These are phyloP conservation scores for Enteromius trimaculatus DNA, from an alignment of 2,797 vertebrate species.

Conservation along the genomic window DNA sequence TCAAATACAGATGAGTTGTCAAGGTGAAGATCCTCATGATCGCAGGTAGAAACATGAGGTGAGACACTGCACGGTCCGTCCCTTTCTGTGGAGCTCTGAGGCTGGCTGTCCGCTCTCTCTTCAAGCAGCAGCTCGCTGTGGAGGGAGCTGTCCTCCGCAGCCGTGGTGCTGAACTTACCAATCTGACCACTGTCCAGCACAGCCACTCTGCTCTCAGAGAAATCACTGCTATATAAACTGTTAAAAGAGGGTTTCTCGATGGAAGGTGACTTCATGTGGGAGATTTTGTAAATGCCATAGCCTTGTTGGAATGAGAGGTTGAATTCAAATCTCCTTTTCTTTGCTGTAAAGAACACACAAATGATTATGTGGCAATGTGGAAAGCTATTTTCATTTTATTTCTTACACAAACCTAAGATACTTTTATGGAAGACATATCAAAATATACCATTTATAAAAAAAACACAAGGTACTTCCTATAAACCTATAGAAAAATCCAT, in stretches of 20 bases:
- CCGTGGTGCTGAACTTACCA: slow-evolving; percentile 81
- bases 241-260: slow-evolving; percentile 76
- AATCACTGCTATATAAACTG: slow-evolving; percentile 78
- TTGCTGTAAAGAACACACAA: slow-evolving; percentile 74
- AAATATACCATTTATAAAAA: neutral
- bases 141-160: slow-evolving; percentile 74
- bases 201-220: slow-evolving; percentile 66
- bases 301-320: slow-evolving; percentile 92
- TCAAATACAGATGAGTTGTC: slow-evolving; percentile 77
- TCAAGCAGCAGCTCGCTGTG: slow-evolving; percentile 68
- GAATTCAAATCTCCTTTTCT: slow-evolving; percentile 88
- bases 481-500: neutral
- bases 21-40: slow-evolving; percentile 68
- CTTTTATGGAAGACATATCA: neutral
- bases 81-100: slow-evolving; percentile 56
- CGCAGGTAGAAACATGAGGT: slow-evolving; percentile 55
- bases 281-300: slow-evolving; percentile 89
- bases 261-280: slow-evolving; percentile 74
- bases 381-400: neutral
- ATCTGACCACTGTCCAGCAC: slow-evolving; percentile 66
- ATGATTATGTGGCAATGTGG: neutral
- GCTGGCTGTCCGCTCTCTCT: slow-evolving; percentile 53
- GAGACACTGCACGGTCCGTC: slow-evolving; percentile 65
- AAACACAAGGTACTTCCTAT: neutral
- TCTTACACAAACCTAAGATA: neutral